Conservation (phyloP, 1,140 invertebrate species). For the Ladona fulva region DNA sequence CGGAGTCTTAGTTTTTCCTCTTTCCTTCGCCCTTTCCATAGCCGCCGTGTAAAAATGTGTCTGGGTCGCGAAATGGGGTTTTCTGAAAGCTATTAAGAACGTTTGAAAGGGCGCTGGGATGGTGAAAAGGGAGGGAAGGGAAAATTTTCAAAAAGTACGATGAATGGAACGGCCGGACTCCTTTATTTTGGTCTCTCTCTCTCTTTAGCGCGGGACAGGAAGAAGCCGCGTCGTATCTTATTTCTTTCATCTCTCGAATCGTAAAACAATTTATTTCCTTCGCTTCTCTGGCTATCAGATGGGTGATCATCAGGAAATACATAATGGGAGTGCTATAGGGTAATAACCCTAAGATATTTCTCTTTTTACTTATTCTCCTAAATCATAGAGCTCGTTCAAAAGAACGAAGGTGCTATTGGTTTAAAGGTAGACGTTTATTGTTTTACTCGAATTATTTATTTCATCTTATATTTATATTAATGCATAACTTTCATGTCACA, state of each 20-base stretch:
- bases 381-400: too few species aligned
- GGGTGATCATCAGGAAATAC: too few species aligned
- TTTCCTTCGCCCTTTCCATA: background rate
- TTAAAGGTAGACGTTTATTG: too few species aligned
- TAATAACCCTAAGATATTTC: too few species aligned
- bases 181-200: background rate
- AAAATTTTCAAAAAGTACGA: background rate
- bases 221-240: background rate
- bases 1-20: background rate
- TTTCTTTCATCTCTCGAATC: background rate
- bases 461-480: too few species aligned
- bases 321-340: too few species aligned
- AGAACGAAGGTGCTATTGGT: too few species aligned
- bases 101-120: background rate
- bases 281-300: too few species aligned
- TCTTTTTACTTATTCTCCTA: too few species aligned
- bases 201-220: background rate
- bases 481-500: too few species aligned
- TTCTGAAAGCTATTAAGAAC: conserved; percentile 7
- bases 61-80: background rate
- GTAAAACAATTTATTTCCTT: background rate
- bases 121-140: background rate
- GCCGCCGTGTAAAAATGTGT: background rate
- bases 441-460: too few species aligned
- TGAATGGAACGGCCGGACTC: background rate